Evolutionary conservation across 2,797 vertebrate species (phyloP).

Genomic region (Pangasius sanitwongsei): DNA sequence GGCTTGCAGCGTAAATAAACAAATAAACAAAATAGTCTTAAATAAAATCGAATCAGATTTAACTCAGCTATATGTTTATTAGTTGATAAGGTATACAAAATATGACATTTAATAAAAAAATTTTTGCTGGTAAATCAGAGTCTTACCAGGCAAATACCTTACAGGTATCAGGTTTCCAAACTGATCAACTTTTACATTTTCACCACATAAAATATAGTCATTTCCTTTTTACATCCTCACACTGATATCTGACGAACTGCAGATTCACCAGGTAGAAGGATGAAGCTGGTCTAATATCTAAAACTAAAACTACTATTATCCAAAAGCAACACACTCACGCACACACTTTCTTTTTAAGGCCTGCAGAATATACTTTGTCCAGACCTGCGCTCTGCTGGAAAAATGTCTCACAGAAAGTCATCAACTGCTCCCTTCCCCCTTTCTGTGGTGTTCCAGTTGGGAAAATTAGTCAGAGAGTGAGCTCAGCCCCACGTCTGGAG

Average conservation of each 20-base stretch:
- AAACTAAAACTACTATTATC: not conserved
- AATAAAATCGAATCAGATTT: not conserved
- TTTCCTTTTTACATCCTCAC: not conserved
- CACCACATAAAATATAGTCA: not conserved
- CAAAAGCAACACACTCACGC: not conserved
- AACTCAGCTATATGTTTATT: not conserved
- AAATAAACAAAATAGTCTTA: not conserved
- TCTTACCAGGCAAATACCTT: not conserved
- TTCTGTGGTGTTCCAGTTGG: slow-evolving; percentile 55
- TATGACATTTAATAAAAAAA: too few species aligned
- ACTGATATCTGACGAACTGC: not conserved
- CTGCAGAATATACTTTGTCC: slow-evolving; percentile 56
- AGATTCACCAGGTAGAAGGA: not conserved
- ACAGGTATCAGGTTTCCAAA: not conserved
- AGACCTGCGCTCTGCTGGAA: slow-evolving; percentile 61
- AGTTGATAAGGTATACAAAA: not conserved
- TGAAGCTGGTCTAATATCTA: not conserved
- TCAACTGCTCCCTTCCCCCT: slow-evolving; percentile 53
- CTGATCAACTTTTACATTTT: not conserved
- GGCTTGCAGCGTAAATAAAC: not conserved
- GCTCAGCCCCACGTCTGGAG: slow-evolving; percentile 58
- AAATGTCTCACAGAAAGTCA: slow-evolving; percentile 59
- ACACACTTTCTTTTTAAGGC: slow-evolving; percentile 26
- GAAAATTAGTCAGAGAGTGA: slow-evolving; percentile 64
- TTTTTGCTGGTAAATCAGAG: not conserved